Evolutionary conservation across 64 coral and sea anemone genomes (phyloP), one percentile per base, ranked within the genome.

Genomic region (Dendrophyllia cribrosa): DNA sequence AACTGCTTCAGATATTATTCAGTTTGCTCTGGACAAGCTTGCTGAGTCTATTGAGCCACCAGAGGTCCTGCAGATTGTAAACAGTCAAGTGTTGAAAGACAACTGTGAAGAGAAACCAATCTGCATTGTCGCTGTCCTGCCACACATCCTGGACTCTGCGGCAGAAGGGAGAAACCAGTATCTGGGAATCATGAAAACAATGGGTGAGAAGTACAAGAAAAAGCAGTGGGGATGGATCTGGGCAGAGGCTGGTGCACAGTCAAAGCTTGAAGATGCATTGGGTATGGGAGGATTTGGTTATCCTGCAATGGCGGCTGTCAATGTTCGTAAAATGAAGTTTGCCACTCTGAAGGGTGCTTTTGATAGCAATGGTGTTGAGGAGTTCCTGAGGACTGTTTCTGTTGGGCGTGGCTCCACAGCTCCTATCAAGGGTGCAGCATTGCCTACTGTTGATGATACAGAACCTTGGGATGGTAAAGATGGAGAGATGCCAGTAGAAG

Each of bases 161-260:
- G 97, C 97, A 23, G 70, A 81, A 65, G 97, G 97, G 49, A 73
- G 97, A 14, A 96, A 99, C 25, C 89, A 69, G 17, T 99, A 99
- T 63, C 79, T 99, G 43, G 52, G 58, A 17, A 89, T 96, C n/a
- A 92, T 99, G 69, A 99, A 99, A 82, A 76, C 93, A 61, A 83
- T 99, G 82, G 97, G 94, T 9, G 97, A 99, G 83, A 99, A 99
- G 59, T 99, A 99, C 88, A 99, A 99, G 77, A 96, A 85, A 22
- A 99, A 96, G 34, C 59, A 78, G 88, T 99, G 97, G 97, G 97
- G 97, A 1, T 99, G 97, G 97, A 75, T 96, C 60, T 99, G 97
- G 97, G 85, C 87, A 9, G 97, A 99, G 63, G 97, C 97, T 89
- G 97, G 94, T 74, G 75, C 80, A 15, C 97, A 99, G 43, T 14